A percentile compares a stretch with the other conserved stretches of the same genome.
These are phyloP conservation scores for Anastrepha obliqua DNA, from an alignment of 1,140 invertebrate genomes.

Conservation along the genomic window DNA sequence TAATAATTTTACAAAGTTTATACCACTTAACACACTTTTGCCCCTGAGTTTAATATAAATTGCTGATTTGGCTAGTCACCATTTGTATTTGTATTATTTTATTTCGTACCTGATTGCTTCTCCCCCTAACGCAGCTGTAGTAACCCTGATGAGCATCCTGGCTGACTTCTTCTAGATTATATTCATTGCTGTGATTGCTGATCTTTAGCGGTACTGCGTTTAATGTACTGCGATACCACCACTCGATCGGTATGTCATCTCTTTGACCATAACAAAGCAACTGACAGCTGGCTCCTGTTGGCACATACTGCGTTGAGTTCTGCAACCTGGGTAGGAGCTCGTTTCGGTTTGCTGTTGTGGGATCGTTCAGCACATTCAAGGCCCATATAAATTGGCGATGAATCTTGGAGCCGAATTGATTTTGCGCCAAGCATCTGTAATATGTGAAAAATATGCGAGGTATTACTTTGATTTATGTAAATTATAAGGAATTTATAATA, in stretches of 20 bases:
- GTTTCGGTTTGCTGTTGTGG: constrained; percentile 54
- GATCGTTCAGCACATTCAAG: constrained; percentile 56
- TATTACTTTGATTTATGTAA: too few species aligned
- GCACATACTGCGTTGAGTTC: constrained; percentile 66
- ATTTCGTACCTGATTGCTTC: constrained; percentile 51
- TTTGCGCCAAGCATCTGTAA: constrained; percentile 71
- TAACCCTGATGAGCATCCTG: constrained; percentile 62
- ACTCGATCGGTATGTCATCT: constrained; percentile 66
- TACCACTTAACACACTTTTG: too few species aligned
- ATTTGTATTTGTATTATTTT: not conserved
- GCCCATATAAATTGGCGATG: constrained; percentile 68
- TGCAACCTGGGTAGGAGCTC: constrained; percentile 68
- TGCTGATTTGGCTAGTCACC: too few species aligned
- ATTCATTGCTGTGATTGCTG: constrained; percentile 67
- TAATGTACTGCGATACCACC: constrained; percentile 63
- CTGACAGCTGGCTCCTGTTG: constrained; percentile 62
- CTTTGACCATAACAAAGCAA: constrained; percentile 65
- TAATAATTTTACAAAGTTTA: too few species aligned
- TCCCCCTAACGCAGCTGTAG: constrained; percentile 62
- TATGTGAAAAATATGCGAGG: not conserved
- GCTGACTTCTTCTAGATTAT: constrained; percentile 63
- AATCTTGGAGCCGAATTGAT: constrained; percentile 62
- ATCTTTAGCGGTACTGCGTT: constrained; percentile 60
- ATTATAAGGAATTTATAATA: too few species aligned
- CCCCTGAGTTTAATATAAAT: too few species aligned